Base-by-base conservation (phyloP, 2,113 vertebrate genomes). In the Istiophorus platypterus region DNA sequence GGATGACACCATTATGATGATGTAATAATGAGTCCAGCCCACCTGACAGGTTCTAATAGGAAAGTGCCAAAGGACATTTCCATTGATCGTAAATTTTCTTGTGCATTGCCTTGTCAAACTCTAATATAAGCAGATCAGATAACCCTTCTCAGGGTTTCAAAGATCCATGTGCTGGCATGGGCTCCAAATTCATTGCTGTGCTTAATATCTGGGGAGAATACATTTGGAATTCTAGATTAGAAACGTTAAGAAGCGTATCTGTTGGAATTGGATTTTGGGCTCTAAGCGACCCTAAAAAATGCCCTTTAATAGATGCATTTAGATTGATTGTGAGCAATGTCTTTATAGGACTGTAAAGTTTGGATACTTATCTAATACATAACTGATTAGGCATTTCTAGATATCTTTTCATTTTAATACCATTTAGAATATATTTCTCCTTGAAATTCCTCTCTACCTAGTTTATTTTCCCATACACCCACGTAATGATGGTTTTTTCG, bases 1-100 rank as follows among this genome's bases (percentile, higher is more conserved):
- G 88, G 93, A 93, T 95, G 92, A 93, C 92, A 92, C 89, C 88
- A 89, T 92, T 89, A 91, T 90, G 88, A 92, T 92, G 88, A 92
- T 92, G 89, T 85, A 92, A 92, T 92, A 93, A 94, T 89, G 89
- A 89, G 87, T 71, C 80, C 82, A 29, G 74, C 88, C 89, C 90
- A 88, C 78, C 76, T 93, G 91, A 92, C 85, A 88, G 86, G n/a
- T 84, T 81, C 84, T 93, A 91, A 94, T 94, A 89, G 90, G 80
- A 90, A 89, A 75, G 65, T 85, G 81, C 88, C 91, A 80, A 90
- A 92, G 88, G 90, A 90, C 89, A 86, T 89, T 82, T 68, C 22
- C 22, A 3, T 62, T 92, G 91, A 93, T 93, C 85, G 90, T 89
- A 78, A 6, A 27, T n/a, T 47, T 81, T 65, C 29, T 63, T 29